Evolutionary conservation across 1,140 invertebrate species (phyloP).

Genomic region (Globodera rostochiensis): DNA sequence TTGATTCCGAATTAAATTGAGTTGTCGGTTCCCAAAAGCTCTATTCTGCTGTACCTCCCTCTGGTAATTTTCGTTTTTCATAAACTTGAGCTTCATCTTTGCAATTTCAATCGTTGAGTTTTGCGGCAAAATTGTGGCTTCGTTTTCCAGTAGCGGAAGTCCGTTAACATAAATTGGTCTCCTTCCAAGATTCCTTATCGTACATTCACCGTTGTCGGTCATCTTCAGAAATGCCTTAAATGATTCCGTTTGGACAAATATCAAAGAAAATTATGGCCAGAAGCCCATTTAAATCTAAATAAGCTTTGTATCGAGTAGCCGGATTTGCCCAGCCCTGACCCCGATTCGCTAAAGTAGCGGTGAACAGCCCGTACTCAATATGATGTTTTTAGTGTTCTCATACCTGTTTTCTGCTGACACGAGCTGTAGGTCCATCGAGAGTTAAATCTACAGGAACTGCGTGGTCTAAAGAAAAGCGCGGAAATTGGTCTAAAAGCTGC

Average conservation of each 20-base stretch:
- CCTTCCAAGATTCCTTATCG: constrained; percentile 90
- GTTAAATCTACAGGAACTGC: constrained; percentile 89
- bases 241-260: neutral
- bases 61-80: constrained; percentile 48
- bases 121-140: constrained; percentile 68
- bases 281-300: constrained; percentile 70
- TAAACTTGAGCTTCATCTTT: constrained; percentile 48
- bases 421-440: constrained; percentile 75
- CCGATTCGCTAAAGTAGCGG: too few relatives aligned
- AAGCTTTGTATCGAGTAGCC: too few relatives aligned
- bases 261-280: constrained; percentile 75
- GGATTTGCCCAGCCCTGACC: too few relatives aligned
- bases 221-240: constrained; percentile 75
- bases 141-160: constrained; percentile 73
- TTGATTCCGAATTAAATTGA: too few relatives aligned
- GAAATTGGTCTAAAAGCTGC: neutral
- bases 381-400: too few relatives aligned
- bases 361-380: too few relatives aligned
- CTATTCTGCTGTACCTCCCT: neutral
- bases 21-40: neutral
- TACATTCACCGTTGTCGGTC: constrained; percentile 88
- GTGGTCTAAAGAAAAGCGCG: constrained; percentile 70
- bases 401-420: constrained; percentile 52
- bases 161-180: constrained; percentile 90
- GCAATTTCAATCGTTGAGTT: constrained; percentile 89